These are phyloP conservation scores for Netelia virgata DNA, from an alignment of 2,888 invertebrate species.

Conservation along the genomic window DNA sequence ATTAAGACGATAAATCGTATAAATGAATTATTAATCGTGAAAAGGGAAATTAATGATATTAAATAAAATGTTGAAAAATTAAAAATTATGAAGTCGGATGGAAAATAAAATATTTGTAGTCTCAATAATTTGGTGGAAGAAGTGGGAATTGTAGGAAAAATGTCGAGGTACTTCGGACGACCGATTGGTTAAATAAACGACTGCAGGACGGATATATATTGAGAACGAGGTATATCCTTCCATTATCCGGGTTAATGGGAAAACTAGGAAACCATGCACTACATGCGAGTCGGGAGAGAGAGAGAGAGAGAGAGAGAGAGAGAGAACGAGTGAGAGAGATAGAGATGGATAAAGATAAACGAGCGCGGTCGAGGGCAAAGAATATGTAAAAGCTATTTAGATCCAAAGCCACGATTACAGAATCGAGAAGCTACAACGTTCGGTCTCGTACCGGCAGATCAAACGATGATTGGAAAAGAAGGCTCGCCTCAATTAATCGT, in stretches of 20 bases:
- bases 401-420: conserved; percentile 31
- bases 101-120: background rate
- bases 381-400: conserved; percentile 53
- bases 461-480: conserved; percentile 43
- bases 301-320: conserved; percentile 23
- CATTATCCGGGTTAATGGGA: conserved; percentile 57
- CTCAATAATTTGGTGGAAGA: background rate
- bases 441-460: conserved; percentile 13
- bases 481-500: conserved; percentile 40
- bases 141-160: background rate
- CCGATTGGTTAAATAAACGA: conserved; percentile 35
- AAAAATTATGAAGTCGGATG: background rate
- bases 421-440: conserved; percentile 25
- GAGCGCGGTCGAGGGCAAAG: conserved; percentile 54
- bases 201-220: background rate
- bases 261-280: conserved; percentile 44
- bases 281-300: conserved; percentile 16
- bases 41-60: too few species aligned
- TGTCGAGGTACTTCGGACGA: background rate
- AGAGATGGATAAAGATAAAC: conserved; percentile 37
- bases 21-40: too few species aligned
- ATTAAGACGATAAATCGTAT: too few species aligned
- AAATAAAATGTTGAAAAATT: background rate
- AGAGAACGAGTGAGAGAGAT: background rate
- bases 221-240: conserved; percentile 22